Conservation (phyloP, 1,140 invertebrate species). For the Drosophila miranda region DNA sequence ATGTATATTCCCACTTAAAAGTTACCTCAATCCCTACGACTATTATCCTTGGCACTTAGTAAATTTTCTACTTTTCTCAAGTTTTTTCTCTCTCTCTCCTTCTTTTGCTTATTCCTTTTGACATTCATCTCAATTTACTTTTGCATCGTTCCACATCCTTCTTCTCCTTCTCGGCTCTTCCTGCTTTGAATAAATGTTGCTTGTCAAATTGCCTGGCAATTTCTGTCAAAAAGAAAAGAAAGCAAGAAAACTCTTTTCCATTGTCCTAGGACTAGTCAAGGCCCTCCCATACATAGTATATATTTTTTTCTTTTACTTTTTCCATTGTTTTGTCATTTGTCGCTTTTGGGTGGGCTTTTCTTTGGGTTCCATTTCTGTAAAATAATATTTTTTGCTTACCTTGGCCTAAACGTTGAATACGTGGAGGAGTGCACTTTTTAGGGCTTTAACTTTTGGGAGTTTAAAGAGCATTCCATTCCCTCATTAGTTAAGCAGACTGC, state of each 20-base stretch:
- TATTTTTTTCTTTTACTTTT: conserved; percentile 13
- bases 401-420: conserved; percentile 63
- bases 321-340: conserved; percentile 65
- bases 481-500: conserved; percentile 63
- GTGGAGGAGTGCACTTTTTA: not conserved
- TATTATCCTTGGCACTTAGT: not conserved
- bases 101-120: not conserved
- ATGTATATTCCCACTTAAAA: no score
- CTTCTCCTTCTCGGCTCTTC: not conserved
- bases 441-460: not conserved
- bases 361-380: conserved; percentile 18
- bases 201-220: conserved; percentile 53
- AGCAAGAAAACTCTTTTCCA: conserved; percentile 9
- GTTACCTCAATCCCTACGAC: no score
- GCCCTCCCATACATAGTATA: not conserved
- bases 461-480: conserved; percentile 21
- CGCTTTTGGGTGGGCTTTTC: conserved; percentile 10
- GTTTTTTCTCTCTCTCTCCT: not conserved
- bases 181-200: conserved; percentile 50
- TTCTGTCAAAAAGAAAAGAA: conserved; percentile 17
- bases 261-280: conserved; percentile 43
- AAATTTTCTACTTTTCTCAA: conserved; percentile 8
- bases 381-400: conserved; percentile 32
- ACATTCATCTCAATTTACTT: conserved; percentile 27
- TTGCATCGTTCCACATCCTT: no score